These are phyloP conservation scores for Tachycineta bicolor DNA, from an alignment of 2,113 vertebrate species.

Conservation along the genomic window DNA sequence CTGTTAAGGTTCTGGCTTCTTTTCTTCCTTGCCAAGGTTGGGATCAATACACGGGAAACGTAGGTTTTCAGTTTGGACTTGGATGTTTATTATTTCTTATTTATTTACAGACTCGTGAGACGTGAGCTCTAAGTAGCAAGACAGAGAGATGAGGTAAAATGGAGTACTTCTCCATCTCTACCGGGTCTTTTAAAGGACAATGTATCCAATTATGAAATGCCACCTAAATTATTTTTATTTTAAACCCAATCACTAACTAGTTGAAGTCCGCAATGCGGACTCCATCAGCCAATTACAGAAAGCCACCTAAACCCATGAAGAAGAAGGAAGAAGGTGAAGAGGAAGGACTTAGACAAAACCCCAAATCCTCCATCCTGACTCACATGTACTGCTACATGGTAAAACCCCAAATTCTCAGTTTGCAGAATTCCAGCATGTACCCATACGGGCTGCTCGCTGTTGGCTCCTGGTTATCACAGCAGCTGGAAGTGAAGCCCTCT, in stretches of 20 bases:
- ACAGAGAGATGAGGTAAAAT: background rate
- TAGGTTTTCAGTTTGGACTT: background rate
- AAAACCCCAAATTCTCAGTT: background rate
- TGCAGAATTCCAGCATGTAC: background rate
- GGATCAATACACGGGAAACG: background rate
- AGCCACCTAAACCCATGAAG: background rate
- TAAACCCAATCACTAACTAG: background rate
- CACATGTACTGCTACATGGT: background rate
- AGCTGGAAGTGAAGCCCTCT: background rate
- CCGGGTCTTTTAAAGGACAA: background rate
- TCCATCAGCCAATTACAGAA: background rate
- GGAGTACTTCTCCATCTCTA: background rate
- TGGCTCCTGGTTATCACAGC: background rate
- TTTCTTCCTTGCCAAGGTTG: background rate
- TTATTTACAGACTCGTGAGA: background rate
- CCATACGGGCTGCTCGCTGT: background rate
- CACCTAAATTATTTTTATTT: background rate
- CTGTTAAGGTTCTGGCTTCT: background rate
- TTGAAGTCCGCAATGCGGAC: background rate
- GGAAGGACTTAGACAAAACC: background rate
- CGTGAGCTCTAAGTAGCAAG: background rate
- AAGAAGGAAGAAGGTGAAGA: background rate
- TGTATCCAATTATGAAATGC: background rate
- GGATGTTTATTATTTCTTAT: background rate
- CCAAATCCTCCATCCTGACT: background rate